These are phyloP conservation scores for Numenius phaeopus DNA, from an alignment of 2,797 vertebrate genomes.

Conservation along the genomic window DNA sequence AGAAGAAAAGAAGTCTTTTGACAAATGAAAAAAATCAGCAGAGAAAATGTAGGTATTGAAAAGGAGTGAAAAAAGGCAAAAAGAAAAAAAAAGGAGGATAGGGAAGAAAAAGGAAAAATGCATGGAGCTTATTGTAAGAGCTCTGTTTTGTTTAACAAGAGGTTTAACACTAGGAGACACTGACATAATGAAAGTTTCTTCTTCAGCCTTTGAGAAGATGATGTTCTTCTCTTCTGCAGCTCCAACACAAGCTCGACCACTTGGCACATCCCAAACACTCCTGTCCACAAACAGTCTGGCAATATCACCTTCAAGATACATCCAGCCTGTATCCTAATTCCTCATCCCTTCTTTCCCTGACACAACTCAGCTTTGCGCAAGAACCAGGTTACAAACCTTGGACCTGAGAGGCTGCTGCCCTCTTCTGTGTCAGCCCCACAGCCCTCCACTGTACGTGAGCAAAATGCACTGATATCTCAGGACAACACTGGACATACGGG, in stretches of 20 bases:
- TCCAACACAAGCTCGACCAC: background rate
- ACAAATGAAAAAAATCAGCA: constrained; percentile 49
- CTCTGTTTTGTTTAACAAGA: constrained; percentile 6
- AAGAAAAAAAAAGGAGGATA: background rate
- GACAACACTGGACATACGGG: rapidly evolving
- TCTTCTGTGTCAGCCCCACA: background rate
- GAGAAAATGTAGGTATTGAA: constrained; percentile 36
- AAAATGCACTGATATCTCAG: background rate
- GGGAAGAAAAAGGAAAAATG: constrained; percentile 26
- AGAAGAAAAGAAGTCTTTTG: constrained; percentile 47
- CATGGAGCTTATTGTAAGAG: constrained; percentile 17
- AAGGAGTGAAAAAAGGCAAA: constrained; percentile 25
- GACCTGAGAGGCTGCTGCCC: background rate
- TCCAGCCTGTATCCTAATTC: background rate
- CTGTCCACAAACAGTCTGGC: background rate
- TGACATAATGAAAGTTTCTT: background rate
- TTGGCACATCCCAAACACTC: background rate
- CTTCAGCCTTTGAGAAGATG: background rate
- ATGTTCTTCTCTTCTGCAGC: background rate
- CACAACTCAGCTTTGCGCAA: background rate
- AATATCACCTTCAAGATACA: rapidly evolving
- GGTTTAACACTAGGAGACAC: background rate
- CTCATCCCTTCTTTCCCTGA: background rate
- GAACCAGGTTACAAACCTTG: background rate
- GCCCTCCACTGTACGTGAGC: background rate